phyloP scores from a whole-genome alignment of 2,113 vertebrate genomes.

The Myanophis thanlyinensis region DNA sequence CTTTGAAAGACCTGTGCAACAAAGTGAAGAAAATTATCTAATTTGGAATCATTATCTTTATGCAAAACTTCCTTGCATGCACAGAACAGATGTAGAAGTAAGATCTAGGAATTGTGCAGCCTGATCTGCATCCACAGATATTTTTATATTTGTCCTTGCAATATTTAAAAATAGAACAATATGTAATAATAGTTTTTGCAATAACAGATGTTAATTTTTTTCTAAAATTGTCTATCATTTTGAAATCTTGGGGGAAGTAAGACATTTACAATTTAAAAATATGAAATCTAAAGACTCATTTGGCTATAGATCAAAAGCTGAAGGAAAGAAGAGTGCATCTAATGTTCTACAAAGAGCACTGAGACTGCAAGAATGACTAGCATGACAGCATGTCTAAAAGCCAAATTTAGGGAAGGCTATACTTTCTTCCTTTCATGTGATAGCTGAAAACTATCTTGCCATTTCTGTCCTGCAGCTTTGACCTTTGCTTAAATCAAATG shows the following conservation, averaged over 20 bases:
- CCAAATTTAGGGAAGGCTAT: neutral
- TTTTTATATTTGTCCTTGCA: neutral
- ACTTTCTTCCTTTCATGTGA: slow-evolving; percentile 9
- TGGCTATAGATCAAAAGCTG: neutral
- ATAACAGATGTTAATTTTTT: neutral
- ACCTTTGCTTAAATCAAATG: slow-evolving; percentile 9
- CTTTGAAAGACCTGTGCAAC: neutral
- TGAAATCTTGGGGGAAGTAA: neutral
- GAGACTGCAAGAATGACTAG: neutral
- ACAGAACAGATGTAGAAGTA: neutral
- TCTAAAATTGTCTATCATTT: neutral
- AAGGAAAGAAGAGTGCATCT: neutral
- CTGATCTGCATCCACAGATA: neutral
- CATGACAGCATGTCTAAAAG: rapidly evolving
- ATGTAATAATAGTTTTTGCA: neutral
- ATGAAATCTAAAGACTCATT: neutral
- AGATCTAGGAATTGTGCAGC: neutral
- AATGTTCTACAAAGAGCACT: neutral
- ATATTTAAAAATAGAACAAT: neutral
- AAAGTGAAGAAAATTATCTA: neutral
- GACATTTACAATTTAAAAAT: neutral
- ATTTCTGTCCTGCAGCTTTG: neutral
- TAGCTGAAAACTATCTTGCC: neutral
- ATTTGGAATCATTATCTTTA: neutral
- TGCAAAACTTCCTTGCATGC: neutral